Evolutionary conservation across 2,113 vertebrate genomes (phyloP).

Genomic region (Epinephelus lanceolatus): DNA sequence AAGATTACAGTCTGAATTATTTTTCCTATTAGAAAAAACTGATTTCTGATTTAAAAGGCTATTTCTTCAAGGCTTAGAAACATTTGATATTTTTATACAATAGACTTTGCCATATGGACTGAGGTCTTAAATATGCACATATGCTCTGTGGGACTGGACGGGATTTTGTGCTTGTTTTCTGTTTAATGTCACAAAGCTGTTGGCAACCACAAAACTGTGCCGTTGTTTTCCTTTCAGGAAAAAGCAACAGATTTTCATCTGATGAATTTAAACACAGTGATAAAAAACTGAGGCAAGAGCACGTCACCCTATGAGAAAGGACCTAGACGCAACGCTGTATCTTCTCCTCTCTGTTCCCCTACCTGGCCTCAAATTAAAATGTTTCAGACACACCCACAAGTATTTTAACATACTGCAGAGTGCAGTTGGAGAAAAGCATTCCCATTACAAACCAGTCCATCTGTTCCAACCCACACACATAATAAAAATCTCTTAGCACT

Average conservation of each 20-base stretch:
- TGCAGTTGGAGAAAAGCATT: conserved; percentile 43
- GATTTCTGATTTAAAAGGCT: neutral
- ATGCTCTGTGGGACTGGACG: neutral
- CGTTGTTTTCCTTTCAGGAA: neutral
- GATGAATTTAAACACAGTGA: neutral
- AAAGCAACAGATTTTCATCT: neutral
- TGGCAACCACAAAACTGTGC: neutral
- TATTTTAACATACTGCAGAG: conserved; percentile 41
- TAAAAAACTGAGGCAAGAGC: neutral
- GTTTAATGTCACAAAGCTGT: conserved; percentile 13
- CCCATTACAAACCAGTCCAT: conserved; percentile 52
- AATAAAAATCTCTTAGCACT: conserved; percentile 62
- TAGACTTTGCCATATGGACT: neutral
- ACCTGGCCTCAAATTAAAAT: conserved; percentile 18
- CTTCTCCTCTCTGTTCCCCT: conserved; percentile 1
- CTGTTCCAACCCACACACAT: conserved; percentile 65
- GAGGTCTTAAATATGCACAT: neutral
- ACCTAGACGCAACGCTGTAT: neutral
- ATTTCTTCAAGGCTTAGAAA: neutral
- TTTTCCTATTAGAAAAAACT: neutral
- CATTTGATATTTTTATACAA: neutral
- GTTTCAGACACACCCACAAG: conserved; percentile 11
- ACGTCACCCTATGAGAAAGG: neutral
- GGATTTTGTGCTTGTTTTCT: neutral
- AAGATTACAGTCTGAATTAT: neutral